These are phyloP conservation scores for Phoebastria nigripes DNA, from an alignment of 2,797 vertebrate genomes.

Conservation along the genomic window DNA sequence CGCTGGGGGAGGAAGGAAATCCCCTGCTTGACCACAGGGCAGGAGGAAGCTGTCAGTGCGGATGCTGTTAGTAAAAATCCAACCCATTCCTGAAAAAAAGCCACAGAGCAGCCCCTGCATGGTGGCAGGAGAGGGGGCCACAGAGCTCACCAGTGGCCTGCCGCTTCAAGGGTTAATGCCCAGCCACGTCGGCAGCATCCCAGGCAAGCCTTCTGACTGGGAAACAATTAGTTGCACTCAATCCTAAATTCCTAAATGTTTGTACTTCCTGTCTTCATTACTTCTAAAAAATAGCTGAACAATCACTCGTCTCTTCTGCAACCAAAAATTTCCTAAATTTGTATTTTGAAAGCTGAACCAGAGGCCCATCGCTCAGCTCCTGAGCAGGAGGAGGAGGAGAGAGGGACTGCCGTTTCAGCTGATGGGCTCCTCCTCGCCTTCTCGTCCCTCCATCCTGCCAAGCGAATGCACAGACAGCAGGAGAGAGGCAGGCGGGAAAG, in stretches of 20 bases:
- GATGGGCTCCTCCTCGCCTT: rapidly evolving
- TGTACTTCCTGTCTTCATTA: background rate
- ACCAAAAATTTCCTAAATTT: background rate
- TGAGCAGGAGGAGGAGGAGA: background rate
- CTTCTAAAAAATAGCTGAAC: background rate
- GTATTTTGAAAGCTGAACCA: background rate
- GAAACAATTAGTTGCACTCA: background rate
- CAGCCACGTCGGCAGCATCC: background rate
- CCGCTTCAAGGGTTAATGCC: background rate
- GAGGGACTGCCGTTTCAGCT: background rate
- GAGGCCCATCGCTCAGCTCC: background rate
- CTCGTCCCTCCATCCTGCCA: no score
- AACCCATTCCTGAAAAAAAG: background rate
- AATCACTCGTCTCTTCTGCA: background rate
- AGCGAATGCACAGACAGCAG: background rate
- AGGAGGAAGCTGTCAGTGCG: background rate
- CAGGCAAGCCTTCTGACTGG: background rate
- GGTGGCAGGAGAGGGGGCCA: background rate
- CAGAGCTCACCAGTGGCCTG: background rate
- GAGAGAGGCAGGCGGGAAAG: background rate
- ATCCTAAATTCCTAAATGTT: background rate
- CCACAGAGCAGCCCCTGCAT: background rate
- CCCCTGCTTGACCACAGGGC: background rate
- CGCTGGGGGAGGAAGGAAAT: background rate
- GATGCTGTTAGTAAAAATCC: background rate